Evolutionary conservation across 2,797 vertebrate species (phyloP).

Genomic region (Alfaro cultratus): DNA sequence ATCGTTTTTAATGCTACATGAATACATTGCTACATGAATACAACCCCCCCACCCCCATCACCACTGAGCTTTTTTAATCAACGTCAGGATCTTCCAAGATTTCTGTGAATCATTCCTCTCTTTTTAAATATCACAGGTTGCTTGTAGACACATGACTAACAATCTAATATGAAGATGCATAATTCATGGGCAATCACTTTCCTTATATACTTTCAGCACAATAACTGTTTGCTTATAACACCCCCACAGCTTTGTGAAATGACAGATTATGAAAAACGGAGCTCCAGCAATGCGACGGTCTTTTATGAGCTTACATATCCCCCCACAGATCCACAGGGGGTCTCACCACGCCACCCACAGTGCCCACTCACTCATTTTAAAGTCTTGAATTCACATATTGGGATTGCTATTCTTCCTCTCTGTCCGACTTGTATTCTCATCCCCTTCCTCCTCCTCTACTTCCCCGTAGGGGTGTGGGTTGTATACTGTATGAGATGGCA

Average conservation of each 20-base stretch:
- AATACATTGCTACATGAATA: background rate
- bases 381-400: conserved; percentile 9
- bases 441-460: conserved; percentile 36
- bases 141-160: conserved; percentile 38
- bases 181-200: conserved; percentile 12
- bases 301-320: conserved; percentile 28
- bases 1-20: background rate
- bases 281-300: conserved; percentile 15
- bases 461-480: conserved; percentile 91
- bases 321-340: conserved; percentile 22
- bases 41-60: background rate
- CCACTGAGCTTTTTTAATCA: background rate
- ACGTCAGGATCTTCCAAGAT: conserved; percentile 7
- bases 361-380: conserved; percentile 49
- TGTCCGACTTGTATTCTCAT: conserved; percentile 4
- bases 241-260: conserved; percentile 8
- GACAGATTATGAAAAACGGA: conserved; percentile 17
- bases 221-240: conserved; percentile 30
- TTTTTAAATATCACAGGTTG: conserved; percentile 31
- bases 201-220: conserved; percentile 18
- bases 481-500: conserved; percentile 95
- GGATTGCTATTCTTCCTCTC: conserved; percentile 2
- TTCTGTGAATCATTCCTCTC: conserved; percentile 29
- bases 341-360: conserved; percentile 9
- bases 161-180: conserved; percentile 2